Conservation (phyloP, 64 coral and sea anemone species). For the Stichodactyla mertensii region DNA sequence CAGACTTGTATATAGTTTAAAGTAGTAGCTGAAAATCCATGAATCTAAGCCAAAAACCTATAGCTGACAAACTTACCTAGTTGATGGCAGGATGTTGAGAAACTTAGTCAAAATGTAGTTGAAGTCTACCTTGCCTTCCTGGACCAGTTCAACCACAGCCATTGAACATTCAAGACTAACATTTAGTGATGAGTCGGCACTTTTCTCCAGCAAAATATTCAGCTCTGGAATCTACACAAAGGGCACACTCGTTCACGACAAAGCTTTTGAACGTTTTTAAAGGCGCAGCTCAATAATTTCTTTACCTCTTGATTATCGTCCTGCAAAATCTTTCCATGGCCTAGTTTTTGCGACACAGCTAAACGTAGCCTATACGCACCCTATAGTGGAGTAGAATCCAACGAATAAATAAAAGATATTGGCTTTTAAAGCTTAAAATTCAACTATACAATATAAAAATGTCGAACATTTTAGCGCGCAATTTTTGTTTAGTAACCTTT, state of each 20-base stretch:
- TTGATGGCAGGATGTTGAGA: conserved; percentile 36
- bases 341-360: background rate
- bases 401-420: background rate
- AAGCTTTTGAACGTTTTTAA: no score
- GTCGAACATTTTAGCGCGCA: background rate
- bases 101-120: conserved; percentile 37
- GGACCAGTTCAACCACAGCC: conserved; percentile 36
- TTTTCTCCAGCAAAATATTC: conserved; percentile 29
- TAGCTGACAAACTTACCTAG: conserved; percentile 21
- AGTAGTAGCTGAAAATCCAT: background rate
- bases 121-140: conserved; percentile 26
- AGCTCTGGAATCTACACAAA: conserved; percentile 47
- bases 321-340: background rate
- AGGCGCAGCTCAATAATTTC: no score
- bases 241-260: no score
- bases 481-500: background rate
- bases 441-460: background rate
- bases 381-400: background rate
- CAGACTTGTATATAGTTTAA: background rate
- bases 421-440: background rate
- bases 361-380: background rate
- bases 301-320: background rate
- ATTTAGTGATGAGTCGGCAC: conserved; percentile 21
- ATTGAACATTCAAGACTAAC: conserved; percentile 19
- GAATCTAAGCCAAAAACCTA: background rate